phyloP scores from a whole-genome alignment of 2,797 vertebrate genomes.

The Acridotheres tristis region DNA sequence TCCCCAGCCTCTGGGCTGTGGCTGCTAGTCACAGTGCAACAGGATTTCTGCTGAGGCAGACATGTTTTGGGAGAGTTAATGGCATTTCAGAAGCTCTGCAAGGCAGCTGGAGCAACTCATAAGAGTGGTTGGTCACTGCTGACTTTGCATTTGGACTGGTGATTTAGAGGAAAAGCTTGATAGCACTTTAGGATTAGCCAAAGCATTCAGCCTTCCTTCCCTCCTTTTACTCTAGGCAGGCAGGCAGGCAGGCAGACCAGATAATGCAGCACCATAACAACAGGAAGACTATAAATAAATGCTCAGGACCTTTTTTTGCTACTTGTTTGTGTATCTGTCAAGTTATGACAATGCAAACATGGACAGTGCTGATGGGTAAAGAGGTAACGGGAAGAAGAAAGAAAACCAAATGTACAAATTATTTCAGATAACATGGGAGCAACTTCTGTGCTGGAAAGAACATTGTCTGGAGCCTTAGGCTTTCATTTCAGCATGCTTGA shows the following conservation, averaged over 20 bases:
- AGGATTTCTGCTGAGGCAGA: not conserved
- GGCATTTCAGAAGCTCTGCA: not conserved
- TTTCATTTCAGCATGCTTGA: slow-evolving; percentile 25
- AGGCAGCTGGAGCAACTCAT: not conserved
- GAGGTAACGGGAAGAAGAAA: not conserved
- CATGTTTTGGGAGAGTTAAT: not conserved
- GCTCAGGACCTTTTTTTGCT: not conserved
- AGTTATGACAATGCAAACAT: not conserved
- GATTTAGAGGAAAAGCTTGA: slow-evolving; percentile 1
- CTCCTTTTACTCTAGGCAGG: not conserved
- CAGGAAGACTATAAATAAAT: slow-evolving; percentile 27
- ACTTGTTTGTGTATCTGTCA: slow-evolving; percentile 21
- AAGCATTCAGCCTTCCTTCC: not conserved
- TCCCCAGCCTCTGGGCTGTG: not conserved
- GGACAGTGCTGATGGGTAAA: not conserved
- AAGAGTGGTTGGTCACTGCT: not conserved
- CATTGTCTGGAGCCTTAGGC: not conserved
- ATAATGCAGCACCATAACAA: not conserved
- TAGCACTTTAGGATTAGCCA: not conserved
- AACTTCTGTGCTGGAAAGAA: not conserved
- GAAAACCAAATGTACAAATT: slow-evolving; percentile 22
- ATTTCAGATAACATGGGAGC: not conserved
- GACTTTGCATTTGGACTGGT: not conserved
- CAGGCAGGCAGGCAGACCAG: not conserved
- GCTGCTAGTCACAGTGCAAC: not conserved